These are phyloP conservation scores for Paradoxurus hermaphroditus DNA, from an alignment of 2,113 vertebrate species.

Conservation along the genomic window DNA sequence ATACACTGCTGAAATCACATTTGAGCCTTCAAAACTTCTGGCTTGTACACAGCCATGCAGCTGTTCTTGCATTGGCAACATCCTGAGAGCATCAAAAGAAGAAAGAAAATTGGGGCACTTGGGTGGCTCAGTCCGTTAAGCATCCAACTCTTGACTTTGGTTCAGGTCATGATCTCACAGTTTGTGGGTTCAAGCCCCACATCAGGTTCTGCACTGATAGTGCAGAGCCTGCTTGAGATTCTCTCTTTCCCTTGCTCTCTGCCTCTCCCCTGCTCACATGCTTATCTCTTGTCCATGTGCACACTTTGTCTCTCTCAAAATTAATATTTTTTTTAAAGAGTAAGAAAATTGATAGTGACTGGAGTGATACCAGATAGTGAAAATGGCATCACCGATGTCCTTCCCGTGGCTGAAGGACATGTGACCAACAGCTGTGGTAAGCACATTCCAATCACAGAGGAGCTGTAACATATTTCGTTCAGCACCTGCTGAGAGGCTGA, in stretches of 20 bases:
- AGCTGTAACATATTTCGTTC: constrained; percentile 94
- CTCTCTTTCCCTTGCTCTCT: too few species aligned
- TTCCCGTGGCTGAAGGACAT: constrained; percentile 90
- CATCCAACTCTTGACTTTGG: too few species aligned
- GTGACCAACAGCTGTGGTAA: constrained; percentile 93
- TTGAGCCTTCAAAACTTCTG: constrained; percentile 91
- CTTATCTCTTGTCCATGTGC: rapidly evolving
- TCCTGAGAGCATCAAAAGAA: constrained; percentile 91
- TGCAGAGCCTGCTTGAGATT: too few species aligned
- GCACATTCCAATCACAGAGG: constrained; percentile 90
- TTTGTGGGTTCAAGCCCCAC: too few species aligned
- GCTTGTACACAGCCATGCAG: constrained; percentile 90
- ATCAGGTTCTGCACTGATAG: too few species aligned
- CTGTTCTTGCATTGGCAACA: constrained; percentile 87
- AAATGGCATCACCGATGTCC: constrained; percentile 89
- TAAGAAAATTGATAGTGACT: constrained; percentile 89
- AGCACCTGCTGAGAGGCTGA: constrained; percentile 89
- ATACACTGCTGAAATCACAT: constrained; percentile 93
- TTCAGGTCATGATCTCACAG: too few species aligned
- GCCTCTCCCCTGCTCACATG: too few species aligned
- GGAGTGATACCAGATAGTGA: constrained; percentile 91
- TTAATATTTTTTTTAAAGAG: too few species aligned
- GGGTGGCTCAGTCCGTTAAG: too few species aligned
- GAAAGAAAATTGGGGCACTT: constrained; percentile 84
- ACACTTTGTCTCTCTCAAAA: too few species aligned